Evolutionary conservation across 2,888 invertebrate species (phyloP).

Genomic region (Cheilosia vernalis): DNA sequence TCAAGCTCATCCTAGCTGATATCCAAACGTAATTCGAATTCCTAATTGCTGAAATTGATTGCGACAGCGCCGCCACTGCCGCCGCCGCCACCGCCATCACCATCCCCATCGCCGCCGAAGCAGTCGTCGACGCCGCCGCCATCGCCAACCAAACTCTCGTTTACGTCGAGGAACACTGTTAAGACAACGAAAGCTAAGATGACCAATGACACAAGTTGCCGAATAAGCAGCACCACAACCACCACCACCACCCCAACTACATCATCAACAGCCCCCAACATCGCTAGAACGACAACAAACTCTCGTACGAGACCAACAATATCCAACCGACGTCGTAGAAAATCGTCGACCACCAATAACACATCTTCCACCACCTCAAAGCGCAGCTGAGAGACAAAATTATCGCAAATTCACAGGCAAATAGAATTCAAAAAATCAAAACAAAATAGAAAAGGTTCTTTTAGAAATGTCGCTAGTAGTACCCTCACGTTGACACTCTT

Average conservation of each 20-base stretch:
- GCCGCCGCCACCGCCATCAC: slow-evolving; percentile 55
- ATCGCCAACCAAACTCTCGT: slow-evolving; percentile 48
- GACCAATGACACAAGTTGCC: slow-evolving; percentile 65
- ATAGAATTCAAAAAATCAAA: slow-evolving; percentile 50
- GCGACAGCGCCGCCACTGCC: slow-evolving; percentile 77
- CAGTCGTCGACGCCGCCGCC: slow-evolving; percentile 60
- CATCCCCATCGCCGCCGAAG: slow-evolving; percentile 45
- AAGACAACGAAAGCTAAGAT: slow-evolving; percentile 73
- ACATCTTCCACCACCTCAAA: slow-evolving; percentile 63
- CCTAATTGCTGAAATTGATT: slow-evolving; percentile 82
- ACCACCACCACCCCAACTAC: slow-evolving; percentile 38
- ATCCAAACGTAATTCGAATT: slow-evolving; percentile 83
- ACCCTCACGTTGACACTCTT: slow-evolving; percentile 53
- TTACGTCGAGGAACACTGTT: slow-evolving; percentile 46
- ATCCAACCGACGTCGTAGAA: slow-evolving; percentile 66
- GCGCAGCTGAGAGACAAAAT: slow-evolving; percentile 67
- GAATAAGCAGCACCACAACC: slow-evolving; percentile 56
- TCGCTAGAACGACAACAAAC: slow-evolving; percentile 53
- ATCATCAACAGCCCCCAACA: slow-evolving; percentile 64
- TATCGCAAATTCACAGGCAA: slow-evolving; percentile 20
- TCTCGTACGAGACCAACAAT: slow-evolving; percentile 60
- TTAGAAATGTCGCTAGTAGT: slow-evolving; percentile 47
- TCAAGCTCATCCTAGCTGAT: slow-evolving; percentile 88
- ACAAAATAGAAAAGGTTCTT: slow-evolving; percentile 34
- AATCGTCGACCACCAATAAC: slow-evolving; percentile 56